Evolutionary conservation across 2,797 vertebrate species (phyloP), one percentile per base, ranked within the genome.

Genomic region (Hippoglossus hippoglossus): DNA sequence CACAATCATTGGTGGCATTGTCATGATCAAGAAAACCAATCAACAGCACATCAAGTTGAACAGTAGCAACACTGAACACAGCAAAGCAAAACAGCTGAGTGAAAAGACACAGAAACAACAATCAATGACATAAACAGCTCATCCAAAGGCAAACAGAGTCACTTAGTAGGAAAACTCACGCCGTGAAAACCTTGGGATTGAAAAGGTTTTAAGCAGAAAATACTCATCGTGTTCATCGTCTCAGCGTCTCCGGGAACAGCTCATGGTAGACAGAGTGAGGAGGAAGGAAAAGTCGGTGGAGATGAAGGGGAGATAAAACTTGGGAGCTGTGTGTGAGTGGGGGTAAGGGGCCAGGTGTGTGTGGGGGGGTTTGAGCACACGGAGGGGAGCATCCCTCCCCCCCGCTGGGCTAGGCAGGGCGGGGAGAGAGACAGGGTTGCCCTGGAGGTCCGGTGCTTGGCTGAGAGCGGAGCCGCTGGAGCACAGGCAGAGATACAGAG

Each of bases 401-500:
- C 87, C 80, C 67, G 84, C 75, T 90, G 91, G 87, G 88, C 83
- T 85, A 84, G 78, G 90, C 82, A 90, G 80, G 87, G 85, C 85
- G 16, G 44, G 5, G 57, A 85, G 78, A 92, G 73, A 92, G 82
- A 87, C 87, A 90, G 87, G 86, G 73, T 19, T 82, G 84, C 76
- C 79, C 84, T 84, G 90, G 85, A 89, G 89, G 78, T 93, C 93
- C 92, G 85, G 75, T 79, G 84, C 84, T 84, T 91, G 86, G 82
- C 87, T 87, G 91, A 89, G 88, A 87, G 77, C 56, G 89, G 90
- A 87, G 83, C 80, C 80, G 90, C 91, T 94, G 80, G 90, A 93
- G 94, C 87, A 94, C 87, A 94, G 93, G 91, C 75, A 94, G 89
- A 93, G 89, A 92, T 81, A 93, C 79, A 92, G 76, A 89, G 90